Base-by-base conservation (phyloP, 2,113 vertebrate genomes). In the Varanus salvator region DNA sequence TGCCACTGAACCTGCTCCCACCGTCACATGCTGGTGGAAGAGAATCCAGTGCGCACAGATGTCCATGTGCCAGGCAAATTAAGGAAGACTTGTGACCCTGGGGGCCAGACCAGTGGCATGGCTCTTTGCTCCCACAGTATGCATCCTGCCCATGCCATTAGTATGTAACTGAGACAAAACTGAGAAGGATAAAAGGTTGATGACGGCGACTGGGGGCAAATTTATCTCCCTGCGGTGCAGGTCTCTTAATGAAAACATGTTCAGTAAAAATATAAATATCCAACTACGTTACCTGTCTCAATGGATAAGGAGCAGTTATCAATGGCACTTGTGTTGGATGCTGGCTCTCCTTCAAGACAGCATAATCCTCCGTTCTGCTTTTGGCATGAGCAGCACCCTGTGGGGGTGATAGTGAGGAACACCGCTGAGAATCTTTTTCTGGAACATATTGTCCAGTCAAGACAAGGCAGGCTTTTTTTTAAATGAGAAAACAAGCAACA, bases 361-460 rank as follows among this genome's bases (percentile, higher is more conserved):
- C 89, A 84, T 52, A 97, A 85, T 72, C 95, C 95, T 92, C 96
- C 96, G 82, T 97, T 97, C 91, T 92, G 94, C 92, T 95, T 82
- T 72, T 96, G 96, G 95, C 98, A 98, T 31, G 97, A 97, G 92
- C 98, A 98, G 96, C 97, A 98, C 27, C 91, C 99, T 99, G 92
- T 86, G 54, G 44, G 12, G 60, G 9, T 64, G 15, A 21, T 54
- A 15, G 17, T 64, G 9, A 48, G n/a, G 44, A 17, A 89, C 19
- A 31, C 68, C 7, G 1, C n/a, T 9, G 1, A 19, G 8, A 54
- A 69, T 21, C 29, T 48, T 76, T 89, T 93, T 87, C 74, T 72
- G 4, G 31, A 71, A 0, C 29, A 52, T 90, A 68, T 69, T 64
- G 90, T 23, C 52, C 50, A 15, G 15, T 21, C 27, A 52, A 80